These are phyloP conservation scores for Prionailurus viverrinus DNA, from an alignment of 2,113 vertebrate genomes.

Conservation along the genomic window DNA sequence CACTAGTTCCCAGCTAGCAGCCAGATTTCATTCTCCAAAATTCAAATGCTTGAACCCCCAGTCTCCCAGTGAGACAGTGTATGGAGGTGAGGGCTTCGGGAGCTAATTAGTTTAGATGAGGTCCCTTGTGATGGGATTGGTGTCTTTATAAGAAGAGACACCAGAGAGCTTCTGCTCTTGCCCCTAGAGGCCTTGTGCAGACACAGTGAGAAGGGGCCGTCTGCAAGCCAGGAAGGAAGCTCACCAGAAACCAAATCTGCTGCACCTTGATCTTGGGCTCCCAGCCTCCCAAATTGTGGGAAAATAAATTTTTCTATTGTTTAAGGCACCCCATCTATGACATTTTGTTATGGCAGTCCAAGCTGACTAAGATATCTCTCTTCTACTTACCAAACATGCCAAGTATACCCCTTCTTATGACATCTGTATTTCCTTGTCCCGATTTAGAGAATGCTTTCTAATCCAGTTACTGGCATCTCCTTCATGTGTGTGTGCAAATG, in stretches of 20 bases:
- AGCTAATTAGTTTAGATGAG: neutral
- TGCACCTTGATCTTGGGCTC: neutral
- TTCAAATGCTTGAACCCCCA: neutral
- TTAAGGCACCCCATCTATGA: neutral
- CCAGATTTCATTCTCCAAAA: neutral
- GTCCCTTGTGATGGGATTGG: neutral
- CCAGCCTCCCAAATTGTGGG: neutral
- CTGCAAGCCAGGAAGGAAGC: neutral
- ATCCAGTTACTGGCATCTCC: neutral
- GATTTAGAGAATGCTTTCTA: neutral
- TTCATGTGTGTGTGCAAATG: neutral
- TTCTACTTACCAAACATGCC: neutral
- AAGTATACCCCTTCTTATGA: fast-evolving
- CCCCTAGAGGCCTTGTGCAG: neutral
- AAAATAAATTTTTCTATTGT: neutral
- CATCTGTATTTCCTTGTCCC: neutral
- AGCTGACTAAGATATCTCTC: neutral
- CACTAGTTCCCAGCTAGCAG: neutral
- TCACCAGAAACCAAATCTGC: neutral
- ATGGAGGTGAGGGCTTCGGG: neutral
- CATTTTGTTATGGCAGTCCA: neutral
- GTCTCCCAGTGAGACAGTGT: neutral
- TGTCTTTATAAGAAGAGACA: neutral
- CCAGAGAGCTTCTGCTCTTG: neutral
- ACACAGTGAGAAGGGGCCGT: neutral